Conservation (phyloP, 2,797 vertebrate genomes). For the Amblyraja radiata region DNA sequence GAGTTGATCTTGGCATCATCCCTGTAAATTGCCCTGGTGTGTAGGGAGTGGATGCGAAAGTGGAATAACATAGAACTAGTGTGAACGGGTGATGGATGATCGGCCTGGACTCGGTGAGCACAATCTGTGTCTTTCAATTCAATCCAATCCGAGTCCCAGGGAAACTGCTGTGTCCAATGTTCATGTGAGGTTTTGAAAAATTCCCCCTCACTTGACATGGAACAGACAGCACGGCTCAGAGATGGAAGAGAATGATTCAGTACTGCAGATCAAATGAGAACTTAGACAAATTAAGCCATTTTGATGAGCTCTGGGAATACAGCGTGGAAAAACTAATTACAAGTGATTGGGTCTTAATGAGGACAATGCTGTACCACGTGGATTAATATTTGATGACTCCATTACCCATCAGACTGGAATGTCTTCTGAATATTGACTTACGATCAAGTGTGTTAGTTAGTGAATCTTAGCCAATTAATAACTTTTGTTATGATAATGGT, state of each 20-base stretch:
- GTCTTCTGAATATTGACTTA: neutral
- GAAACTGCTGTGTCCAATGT: too few species aligned
- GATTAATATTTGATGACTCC: neutral
- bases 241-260: constrained; percentile 9
- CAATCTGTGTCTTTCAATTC: too few species aligned
- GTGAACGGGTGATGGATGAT: too few species aligned
- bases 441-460: neutral
- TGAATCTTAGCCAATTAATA: neutral
- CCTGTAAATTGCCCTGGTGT: too few species aligned
- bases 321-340: neutral
- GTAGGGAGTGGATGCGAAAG: too few species aligned
- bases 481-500: neutral
- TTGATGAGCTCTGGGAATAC: neutral
- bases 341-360: neutral
- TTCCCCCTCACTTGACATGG: neutral
- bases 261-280: neutral
- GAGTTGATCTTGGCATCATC: too few species aligned
- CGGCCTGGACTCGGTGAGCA: too few species aligned
- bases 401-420: neutral
- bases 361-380: too few species aligned
- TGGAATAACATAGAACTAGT: too few species aligned
- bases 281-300: neutral
- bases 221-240: neutral
- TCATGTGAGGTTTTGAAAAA: neutral
- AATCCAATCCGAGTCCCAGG: neutral